Evolutionary conservation across 37 sponge, comb jelly and placozoan species (phyloP).

Genomic region (Ephydatia muelleri): DNA sequence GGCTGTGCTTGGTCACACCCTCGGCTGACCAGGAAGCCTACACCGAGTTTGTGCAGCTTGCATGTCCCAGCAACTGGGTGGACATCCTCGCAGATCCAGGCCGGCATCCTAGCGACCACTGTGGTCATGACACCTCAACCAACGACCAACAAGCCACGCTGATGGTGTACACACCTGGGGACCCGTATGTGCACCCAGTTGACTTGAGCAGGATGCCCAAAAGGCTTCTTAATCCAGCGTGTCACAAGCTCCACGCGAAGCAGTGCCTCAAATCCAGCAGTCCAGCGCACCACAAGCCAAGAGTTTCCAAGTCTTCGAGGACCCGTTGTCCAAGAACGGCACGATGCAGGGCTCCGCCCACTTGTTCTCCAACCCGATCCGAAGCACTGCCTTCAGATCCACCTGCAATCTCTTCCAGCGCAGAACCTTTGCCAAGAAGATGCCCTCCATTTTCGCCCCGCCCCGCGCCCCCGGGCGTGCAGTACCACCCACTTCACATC

Average conservation of each 20-base stretch:
- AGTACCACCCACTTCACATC: not conserved
- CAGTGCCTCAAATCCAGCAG: not conserved
- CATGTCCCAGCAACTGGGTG: constrained; percentile 39
- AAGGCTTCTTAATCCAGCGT: not conserved
- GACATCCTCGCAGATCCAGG: not conserved
- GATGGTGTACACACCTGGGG: not conserved
- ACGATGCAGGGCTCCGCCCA: not conserved
- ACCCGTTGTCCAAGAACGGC: not conserved
- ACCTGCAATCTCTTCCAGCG: not conserved
- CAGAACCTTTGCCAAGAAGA: not conserved
- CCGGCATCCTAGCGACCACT: not conserved
- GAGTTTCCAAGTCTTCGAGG: not conserved
- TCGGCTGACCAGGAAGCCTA: not conserved
- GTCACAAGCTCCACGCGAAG: not conserved
- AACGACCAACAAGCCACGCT: not conserved
- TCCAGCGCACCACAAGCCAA: not conserved
- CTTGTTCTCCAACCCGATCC: not conserved
- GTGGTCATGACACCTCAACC: not conserved
- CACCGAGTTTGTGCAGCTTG: constrained; percentile 4
- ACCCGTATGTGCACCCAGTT: not conserved
- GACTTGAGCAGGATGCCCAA: not conserved
- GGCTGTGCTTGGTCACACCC: constrained; percentile 32
- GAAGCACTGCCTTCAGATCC: not conserved
- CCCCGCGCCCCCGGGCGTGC: not conserved
- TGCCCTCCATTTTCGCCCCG: not conserved